Evolutionary conservation across 2,797 vertebrate species (phyloP).

Genomic region (Leucoraja ocellata): DNA sequence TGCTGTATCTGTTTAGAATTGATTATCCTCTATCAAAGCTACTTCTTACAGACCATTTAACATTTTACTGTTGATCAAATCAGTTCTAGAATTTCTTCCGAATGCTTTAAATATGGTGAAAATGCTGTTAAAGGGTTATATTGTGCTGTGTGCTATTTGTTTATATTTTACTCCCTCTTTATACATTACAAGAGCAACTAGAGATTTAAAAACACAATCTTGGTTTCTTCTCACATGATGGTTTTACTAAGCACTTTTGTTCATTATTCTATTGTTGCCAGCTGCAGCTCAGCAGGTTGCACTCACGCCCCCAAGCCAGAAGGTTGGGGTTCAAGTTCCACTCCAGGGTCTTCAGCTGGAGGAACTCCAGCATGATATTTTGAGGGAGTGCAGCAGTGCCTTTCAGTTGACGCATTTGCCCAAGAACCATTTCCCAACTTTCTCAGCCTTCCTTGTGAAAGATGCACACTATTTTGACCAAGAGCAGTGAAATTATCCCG

Average conservation of each 20-base stretch:
- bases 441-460: no score
- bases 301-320: neutral
- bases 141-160: neutral
- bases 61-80: neutral
- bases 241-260: neutral
- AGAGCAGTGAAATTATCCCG: neutral
- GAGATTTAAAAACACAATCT: neutral
- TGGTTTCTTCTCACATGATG: neutral
- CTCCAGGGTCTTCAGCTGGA: neutral
- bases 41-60: neutral
- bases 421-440: neutral
- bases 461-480: neutral
- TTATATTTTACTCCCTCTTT: neutral
- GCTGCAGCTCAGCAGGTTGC: neutral
- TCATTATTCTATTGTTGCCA: neutral
- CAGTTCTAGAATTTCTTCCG: neutral
- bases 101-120: neutral
- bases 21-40: neutral
- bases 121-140: neutral
- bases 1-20: conserved; percentile 22
- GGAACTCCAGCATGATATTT: neutral
- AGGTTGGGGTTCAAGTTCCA: neutral
- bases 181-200: neutral
- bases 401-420: neutral
- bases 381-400: conserved; percentile 1